Evolutionary conservation across 2,797 vertebrate species (phyloP).

Genomic region (Lutjanus campechanus): DNA sequence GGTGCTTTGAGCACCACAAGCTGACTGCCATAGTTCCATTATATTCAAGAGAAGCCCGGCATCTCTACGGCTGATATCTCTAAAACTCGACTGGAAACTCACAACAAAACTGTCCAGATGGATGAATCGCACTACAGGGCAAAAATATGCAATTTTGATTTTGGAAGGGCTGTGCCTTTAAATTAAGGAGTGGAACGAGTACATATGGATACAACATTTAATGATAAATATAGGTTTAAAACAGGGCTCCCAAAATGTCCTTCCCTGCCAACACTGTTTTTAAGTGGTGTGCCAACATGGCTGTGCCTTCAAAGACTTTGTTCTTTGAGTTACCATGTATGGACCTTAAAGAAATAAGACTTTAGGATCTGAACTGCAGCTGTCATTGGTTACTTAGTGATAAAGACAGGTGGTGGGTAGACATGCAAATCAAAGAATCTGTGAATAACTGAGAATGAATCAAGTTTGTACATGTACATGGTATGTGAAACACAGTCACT

Average conservation of each 20-base stretch:
- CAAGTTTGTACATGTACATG: neutral
- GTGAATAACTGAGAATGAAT: neutral
- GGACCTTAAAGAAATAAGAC: neutral
- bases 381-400: neutral
- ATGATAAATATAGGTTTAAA: neutral
- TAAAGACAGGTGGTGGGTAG: neutral
- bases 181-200: neutral
- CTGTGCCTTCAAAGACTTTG: neutral
- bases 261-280: neutral
- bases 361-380: neutral
- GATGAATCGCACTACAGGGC: too few species aligned
- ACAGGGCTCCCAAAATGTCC: neutral
- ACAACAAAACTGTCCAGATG: too few species aligned
- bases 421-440: neutral
- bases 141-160: too few species aligned
- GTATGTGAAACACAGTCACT: conserved; percentile 7
- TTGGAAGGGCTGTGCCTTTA: too few species aligned
- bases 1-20: too few species aligned
- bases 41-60: too few species aligned
- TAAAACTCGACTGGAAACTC: too few species aligned
- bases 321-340: neutral
- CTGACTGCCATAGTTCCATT: too few species aligned
- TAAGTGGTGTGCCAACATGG: neutral
- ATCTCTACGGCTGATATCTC: too few species aligned
- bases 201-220: neutral